A percentile compares a stretch with the other conserved stretches of the same genome.
phyloP scores from a whole-genome alignment of 1,140 invertebrate genomes.

The Leptestheria dahalacensis region DNA sequence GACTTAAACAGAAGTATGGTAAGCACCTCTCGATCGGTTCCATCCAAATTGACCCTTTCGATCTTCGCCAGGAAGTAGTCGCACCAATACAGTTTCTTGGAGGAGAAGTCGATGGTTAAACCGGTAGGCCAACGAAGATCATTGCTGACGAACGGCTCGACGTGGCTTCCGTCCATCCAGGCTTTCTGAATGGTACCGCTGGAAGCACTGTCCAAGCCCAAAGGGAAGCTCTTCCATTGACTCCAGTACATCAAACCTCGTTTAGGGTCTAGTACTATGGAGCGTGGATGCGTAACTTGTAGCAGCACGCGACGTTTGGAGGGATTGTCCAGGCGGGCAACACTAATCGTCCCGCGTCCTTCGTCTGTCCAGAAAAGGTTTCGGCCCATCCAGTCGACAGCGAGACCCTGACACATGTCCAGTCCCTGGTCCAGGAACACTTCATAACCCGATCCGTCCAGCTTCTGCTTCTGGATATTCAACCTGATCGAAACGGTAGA shows the following conservation, averaged over 20 bases:
- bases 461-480: slow-evolving; percentile 31
- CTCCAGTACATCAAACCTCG: slow-evolving; percentile 37
- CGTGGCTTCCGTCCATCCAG: slow-evolving; percentile 36
- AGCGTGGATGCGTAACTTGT: slow-evolving; percentile 39
- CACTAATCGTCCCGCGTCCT: slow-evolving; percentile 40
- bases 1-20: no score
- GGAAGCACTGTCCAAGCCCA: slow-evolving; percentile 10
- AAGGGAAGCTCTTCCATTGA: slow-evolving; percentile 27
- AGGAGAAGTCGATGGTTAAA: slow-evolving; percentile 34
- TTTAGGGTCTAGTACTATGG: slow-evolving; percentile 52
- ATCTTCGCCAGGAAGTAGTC: slow-evolving; percentile 37
- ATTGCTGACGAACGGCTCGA: slow-evolving; percentile 26
- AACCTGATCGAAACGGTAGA: slow-evolving; percentile 25
- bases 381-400: slow-evolving; percentile 59
- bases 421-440: slow-evolving; percentile 30
- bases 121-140: slow-evolving; percentile 39
- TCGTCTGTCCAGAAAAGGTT: slow-evolving; percentile 74
- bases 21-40: slow-evolving; percentile 29
- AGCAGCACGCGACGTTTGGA: slow-evolving; percentile 37
- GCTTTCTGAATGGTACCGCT: slow-evolving; percentile 32
- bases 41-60: slow-evolving; percentile 34
- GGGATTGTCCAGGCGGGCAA: slow-evolving; percentile 39
- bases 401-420: slow-evolving; percentile 48
- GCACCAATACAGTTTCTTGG: slow-evolving; percentile 37
- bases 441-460: slow-evolving; percentile 28